A percentile compares a stretch with the other conserved stretches of the same genome.
Evolutionary conservation across 2,888 invertebrate species (phyloP).

Genomic region (Trisateles emortualis): DNA sequence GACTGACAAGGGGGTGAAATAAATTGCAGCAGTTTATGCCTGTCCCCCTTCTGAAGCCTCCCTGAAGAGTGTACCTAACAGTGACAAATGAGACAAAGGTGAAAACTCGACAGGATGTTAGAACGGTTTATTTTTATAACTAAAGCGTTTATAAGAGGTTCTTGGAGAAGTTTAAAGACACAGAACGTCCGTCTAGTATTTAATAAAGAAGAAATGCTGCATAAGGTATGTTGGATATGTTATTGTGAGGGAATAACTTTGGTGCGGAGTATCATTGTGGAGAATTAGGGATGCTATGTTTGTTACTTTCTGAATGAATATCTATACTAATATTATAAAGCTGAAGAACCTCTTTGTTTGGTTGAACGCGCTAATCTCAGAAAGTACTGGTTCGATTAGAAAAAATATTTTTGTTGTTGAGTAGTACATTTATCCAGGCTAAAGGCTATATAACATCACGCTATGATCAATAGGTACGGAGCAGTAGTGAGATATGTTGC

Average conservation of each 20-base stretch:
- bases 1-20: conserved; percentile 27
- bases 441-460: too few species aligned
- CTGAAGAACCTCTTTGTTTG: too few species aligned
- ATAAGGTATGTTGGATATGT: conserved; percentile 1
- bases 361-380: too few species aligned
- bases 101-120: conserved; percentile 47
- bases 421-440: too few species aligned
- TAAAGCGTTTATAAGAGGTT: conserved; percentile 53
- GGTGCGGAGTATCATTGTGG: background rate
- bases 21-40: conserved; percentile 57
- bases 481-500: too few species aligned
- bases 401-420: too few species aligned
- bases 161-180: conserved; percentile 2
- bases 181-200: conserved; percentile 11
- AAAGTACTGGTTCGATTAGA: too few species aligned
- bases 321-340: too few species aligned
- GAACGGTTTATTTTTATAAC: conserved; percentile 58
- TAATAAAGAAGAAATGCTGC: conserved; percentile 19
- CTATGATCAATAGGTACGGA: too few species aligned
- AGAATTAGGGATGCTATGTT: too few species aligned
- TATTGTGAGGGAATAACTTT: background rate
- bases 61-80: conserved; percentile 9
- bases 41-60: conserved; percentile 19
- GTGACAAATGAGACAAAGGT: conserved; percentile 47
- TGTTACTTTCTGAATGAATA: too few species aligned